Evolutionary conservation across 2,797 vertebrate genomes (phyloP).

Genomic region (Pipistrellus kuhlii): DNA sequence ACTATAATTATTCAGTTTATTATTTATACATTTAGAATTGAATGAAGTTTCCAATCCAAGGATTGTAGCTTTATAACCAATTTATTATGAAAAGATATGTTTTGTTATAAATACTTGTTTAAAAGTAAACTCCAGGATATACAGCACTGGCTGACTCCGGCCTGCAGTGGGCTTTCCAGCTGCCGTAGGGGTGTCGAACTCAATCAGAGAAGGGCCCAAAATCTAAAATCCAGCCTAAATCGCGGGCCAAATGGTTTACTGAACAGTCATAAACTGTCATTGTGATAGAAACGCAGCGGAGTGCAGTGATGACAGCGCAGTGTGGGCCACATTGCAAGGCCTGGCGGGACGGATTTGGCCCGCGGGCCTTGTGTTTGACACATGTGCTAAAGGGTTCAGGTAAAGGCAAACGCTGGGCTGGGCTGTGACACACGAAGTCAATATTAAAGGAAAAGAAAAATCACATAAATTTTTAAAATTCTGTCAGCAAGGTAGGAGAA

Average conservation of each 20-base stretch:
- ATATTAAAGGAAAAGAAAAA: conserved; percentile 49
- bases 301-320: too few relatives aligned
- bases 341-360: too few relatives aligned
- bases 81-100: conserved; percentile 62
- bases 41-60: conserved; percentile 72
- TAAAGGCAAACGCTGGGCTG: conserved; percentile 25
- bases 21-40: conserved; percentile 77
- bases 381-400: conserved; percentile 25
- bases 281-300: too few relatives aligned
- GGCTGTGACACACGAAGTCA: conserved; percentile 18
- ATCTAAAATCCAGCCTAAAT: too few relatives aligned
- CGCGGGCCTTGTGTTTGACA: too few relatives aligned
- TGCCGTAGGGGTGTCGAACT: too few relatives aligned
- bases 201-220: too few relatives aligned
- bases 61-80: conserved; percentile 72
- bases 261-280: too few relatives aligned
- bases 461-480: not conserved
- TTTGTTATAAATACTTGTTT: conserved; percentile 69
- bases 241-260: too few relatives aligned
- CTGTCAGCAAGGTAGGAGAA: not conserved
- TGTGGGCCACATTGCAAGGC: too few relatives aligned
- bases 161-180: not conserved
- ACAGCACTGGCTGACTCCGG: not conserved
- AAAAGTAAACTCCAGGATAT: conserved; percentile 24
- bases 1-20: conserved; percentile 64